Base-by-base conservation (phyloP, 92 coral and sea anemone species). In the Virgularia gustaviana region DNA sequence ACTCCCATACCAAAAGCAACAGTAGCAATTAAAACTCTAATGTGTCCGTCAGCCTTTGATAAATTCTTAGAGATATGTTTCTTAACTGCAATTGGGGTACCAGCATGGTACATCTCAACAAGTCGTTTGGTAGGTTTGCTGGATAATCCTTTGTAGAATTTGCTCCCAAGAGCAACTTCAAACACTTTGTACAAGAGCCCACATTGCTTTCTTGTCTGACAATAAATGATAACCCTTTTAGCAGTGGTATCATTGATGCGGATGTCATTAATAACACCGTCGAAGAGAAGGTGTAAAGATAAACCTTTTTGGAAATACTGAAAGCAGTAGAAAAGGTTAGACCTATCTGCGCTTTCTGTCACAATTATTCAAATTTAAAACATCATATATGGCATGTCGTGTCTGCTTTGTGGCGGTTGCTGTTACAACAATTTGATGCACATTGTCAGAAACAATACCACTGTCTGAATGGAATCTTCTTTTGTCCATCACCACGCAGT, bases 151-250 rank as follows among this genome's bases (percentile, higher is more conserved):
- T 57, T 57, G 64, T 57, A 57, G 18, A 57, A 57, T 57, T 57
- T 57, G 64, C 64, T 25, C 18, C 64, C 64, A 57, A 57, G 64
- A 30, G 64, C 64, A 57, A 57, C 64, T 30, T 57, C 64, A 57
- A 57, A 30, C 4, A 57, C 38, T 20, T 57, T 57, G 64, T 57
- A 57, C 38, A 57, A 57, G 18, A 57, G 64, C 64, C 64, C 64
- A 20, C 64, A 57, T 20, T 28, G 64, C 18, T 57, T 57, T 24
- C 64, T 57, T 57, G 64, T 57, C 64, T 57, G 64, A 57, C 64
- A 57, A 57, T 57, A 57, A 57, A 57, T 57, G 36, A 57, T 57
- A 4, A 24, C 19, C 64, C 64, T 57, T 30, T 25, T 57, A 25
- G 64, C 64, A 4, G 64, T 10, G 36, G 34, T 24, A 57, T 30